Evolutionary conservation across 2,888 invertebrate genomes (phyloP).

Genomic region (Listrodromus nycthemerus): DNA sequence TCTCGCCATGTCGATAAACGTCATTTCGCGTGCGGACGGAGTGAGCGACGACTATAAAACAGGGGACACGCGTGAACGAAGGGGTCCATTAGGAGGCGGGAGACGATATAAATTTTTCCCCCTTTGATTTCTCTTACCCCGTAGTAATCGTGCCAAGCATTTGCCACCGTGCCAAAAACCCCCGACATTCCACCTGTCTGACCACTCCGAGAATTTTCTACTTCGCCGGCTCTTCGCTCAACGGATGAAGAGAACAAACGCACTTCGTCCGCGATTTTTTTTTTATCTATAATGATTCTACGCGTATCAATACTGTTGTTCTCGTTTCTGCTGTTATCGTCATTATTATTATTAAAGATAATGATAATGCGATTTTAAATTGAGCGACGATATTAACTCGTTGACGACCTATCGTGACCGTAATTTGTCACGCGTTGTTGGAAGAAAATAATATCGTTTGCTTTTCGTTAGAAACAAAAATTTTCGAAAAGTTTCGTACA

Average conservation of each 20-base stretch:
- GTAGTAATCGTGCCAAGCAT: constrained; percentile 25
- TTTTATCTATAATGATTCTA: background rate
- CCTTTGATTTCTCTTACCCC: constrained; percentile 8
- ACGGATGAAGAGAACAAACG: background rate
- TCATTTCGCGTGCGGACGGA: constrained; percentile 40
- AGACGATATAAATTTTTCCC: constrained; percentile 38
- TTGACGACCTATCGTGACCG: too few relatives aligned
- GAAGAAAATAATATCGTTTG: too few relatives aligned
- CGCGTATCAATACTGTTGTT: too few relatives aligned
- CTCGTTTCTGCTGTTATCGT: too few relatives aligned
- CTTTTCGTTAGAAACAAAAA: too few relatives aligned
- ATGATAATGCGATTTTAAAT: too few relatives aligned
- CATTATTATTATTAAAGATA: too few relatives aligned
- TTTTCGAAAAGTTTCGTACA: too few relatives aligned
- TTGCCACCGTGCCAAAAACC: background rate
- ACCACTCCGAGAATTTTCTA: constrained; percentile 26
- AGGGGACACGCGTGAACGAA: constrained; percentile 31
- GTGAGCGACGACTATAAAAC: background rate
- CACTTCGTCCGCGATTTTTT: background rate
- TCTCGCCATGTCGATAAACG: constrained; percentile 65
- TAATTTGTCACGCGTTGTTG: too few relatives aligned
- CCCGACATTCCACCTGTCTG: constrained; percentile 18
- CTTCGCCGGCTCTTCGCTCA: constrained; percentile 11
- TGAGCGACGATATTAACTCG: too few relatives aligned
- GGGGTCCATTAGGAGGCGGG: constrained; percentile 28